A percentile compares a stretch with the other conserved stretches of the same genome.
Conservation (phyloP, 2,888 invertebrate species). For the Chymomyza caudatula region DNA sequence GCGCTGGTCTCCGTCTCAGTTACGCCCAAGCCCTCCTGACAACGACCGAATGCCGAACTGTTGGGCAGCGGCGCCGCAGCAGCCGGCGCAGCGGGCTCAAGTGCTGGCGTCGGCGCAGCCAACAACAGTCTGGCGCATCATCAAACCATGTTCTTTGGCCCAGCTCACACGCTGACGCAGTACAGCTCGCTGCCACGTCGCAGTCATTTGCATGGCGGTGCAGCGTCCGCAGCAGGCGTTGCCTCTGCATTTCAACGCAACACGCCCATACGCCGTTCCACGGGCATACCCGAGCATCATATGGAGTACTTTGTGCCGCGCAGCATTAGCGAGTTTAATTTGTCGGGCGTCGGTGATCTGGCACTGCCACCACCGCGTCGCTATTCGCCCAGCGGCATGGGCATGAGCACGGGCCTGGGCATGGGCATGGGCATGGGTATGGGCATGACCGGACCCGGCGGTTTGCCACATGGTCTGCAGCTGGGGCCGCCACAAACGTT, state of each 20-base stretch:
- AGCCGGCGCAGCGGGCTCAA: background rate
- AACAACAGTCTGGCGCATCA: slow-evolving; percentile 68
- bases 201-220: slow-evolving; percentile 45
- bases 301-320: slow-evolving; percentile 91
- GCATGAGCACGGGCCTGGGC: slow-evolving; percentile 47
- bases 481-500: slow-evolving; percentile 74
- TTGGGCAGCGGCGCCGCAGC: slow-evolving; percentile 66
- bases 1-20: slow-evolving; percentile 80
- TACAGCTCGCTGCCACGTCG: slow-evolving; percentile 81
- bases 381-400: slow-evolving; percentile 68
- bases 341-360: slow-evolving; percentile 83
- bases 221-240: slow-evolving; percentile 8
- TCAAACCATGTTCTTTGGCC: slow-evolving; percentile 76
- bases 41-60: slow-evolving; percentile 77
- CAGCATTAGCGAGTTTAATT: slow-evolving; percentile 89
- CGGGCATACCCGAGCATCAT: slow-evolving; percentile 81
- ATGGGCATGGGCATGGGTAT: slow-evolving; percentile 30
- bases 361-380: slow-evolving; percentile 79
- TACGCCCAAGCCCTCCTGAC: slow-evolving; percentile 82
- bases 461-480: slow-evolving; percentile 69
- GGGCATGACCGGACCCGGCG: background rate
- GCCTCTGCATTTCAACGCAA: slow-evolving; percentile 81
- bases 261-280: slow-evolving; percentile 83
- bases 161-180: slow-evolving; percentile 78
- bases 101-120: slow-evolving; percentile 22